Conservation (phyloP, 1,140 invertebrate species). For the Phenacoccus solenopsis region DNA sequence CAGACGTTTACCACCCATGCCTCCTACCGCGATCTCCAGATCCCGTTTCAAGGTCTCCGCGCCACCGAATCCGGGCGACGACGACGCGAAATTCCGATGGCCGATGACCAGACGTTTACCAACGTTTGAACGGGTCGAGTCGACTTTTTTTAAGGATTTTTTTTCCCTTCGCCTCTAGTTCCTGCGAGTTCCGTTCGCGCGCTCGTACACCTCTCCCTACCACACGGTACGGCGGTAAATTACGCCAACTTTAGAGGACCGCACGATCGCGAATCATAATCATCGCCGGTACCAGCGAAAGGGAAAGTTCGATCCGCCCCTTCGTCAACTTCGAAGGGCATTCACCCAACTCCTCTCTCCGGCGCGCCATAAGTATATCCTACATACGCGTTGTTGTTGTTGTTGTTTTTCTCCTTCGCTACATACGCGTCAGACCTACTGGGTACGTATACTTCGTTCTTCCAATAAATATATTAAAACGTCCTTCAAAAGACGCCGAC, state of each 20-base stretch:
- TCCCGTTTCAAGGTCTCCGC: neutral
- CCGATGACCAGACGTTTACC: too few relatives aligned
- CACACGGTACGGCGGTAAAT: neutral
- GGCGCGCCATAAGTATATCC: too few relatives aligned
- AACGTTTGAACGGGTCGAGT: too few relatives aligned
- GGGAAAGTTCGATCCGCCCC: constrained; percentile 7
- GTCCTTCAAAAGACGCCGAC: constrained; percentile 13
- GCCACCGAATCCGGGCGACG: too few relatives aligned
- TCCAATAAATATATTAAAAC: neutral
- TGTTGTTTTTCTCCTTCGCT: too few relatives aligned
- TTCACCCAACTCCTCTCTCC: constrained; percentile 5
- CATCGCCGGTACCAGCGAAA: neutral
- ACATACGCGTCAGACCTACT: too few relatives aligned
- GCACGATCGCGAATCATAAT: constrained; percentile 9
- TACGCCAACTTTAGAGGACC: neutral
- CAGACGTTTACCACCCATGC: too few relatives aligned
- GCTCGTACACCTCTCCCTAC: neutral
- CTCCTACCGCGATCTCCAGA: neutral
- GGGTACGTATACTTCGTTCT: neutral
- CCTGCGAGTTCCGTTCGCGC: neutral
- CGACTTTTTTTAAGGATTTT: too few relatives aligned
- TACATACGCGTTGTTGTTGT: too few relatives aligned
- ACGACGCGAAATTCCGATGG: too few relatives aligned
- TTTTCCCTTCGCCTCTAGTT: neutral
- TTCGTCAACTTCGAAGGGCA: neutral